Percentiles rank a stretch among this genome's conserved stretches.
phyloP scores from a whole-genome alignment of 2,888 invertebrate species.

The Rhamnusium bicolor region DNA sequence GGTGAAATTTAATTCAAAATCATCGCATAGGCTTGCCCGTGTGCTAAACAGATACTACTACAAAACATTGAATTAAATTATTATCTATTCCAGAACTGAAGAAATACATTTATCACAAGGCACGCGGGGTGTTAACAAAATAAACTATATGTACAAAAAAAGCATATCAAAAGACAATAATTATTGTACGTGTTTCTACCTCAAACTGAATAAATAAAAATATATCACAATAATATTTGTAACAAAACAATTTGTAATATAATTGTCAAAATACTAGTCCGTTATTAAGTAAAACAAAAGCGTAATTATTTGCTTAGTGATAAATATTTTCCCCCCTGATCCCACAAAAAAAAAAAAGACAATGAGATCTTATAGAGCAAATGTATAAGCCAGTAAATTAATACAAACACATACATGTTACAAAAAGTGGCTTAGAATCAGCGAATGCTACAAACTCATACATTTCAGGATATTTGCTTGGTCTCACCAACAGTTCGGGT shows the following conservation, averaged over 20 bases:
- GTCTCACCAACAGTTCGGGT: neutral
- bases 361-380: slow-evolving; percentile 40
- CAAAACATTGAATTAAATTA: slow-evolving; percentile 36
- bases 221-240: slow-evolving; percentile 30
- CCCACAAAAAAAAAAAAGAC: slow-evolving; percentile 25
- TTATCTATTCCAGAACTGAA: slow-evolving; percentile 45
- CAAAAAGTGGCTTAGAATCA: neutral
- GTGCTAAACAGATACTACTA: slow-evolving; percentile 19
- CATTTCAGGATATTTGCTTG: neutral
- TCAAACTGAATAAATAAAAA: slow-evolving; percentile 14
- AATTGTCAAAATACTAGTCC: slow-evolving; percentile 20
- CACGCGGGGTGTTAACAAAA: slow-evolving; percentile 54
- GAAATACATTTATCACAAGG: slow-evolving; percentile 60
- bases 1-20: slow-evolving; percentile 8
- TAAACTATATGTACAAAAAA: slow-evolving; percentile 43
- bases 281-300: slow-evolving; percentile 37
- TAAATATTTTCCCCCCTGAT: slow-evolving; percentile 58
- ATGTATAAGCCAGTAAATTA: slow-evolving; percentile 48
- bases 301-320: slow-evolving; percentile 55
- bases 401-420: slow-evolving; percentile 31
- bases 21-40: slow-evolving; percentile 9
- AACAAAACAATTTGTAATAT: slow-evolving; percentile 20
- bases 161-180: slow-evolving; percentile 1
- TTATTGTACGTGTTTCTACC: slow-evolving; percentile 18
- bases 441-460: neutral